A percentile compares a stretch with the other conserved stretches of the same genome.
These are phyloP conservation scores for Pituophis catenifer DNA, from an alignment of 2,113 vertebrate species.

Conservation along the genomic window DNA sequence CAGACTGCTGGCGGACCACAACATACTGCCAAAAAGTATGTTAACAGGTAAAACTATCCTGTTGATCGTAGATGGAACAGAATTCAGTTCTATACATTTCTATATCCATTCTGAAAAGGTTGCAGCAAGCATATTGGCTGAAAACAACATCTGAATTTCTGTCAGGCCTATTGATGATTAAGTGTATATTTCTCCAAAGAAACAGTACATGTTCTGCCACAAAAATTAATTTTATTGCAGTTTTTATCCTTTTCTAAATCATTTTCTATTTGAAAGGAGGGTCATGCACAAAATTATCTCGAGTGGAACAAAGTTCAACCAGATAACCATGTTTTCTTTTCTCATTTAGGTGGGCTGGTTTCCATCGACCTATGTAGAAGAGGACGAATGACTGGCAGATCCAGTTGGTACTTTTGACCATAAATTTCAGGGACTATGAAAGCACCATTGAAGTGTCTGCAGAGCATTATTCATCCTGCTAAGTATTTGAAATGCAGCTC, in stretches of 20 bases:
- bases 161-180: not conserved
- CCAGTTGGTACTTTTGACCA: slow-evolving; percentile 30
- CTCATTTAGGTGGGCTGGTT: slow-evolving; percentile 91
- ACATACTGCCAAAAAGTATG: not conserved
- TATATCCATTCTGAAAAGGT: not conserved
- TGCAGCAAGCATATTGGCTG: not conserved
- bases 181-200: not conserved
- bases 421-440: slow-evolving; percentile 61
- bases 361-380: slow-evolving; percentile 97
- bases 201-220: not conserved
- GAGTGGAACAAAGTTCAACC: not conserved
- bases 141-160: not conserved
- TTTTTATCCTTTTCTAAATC: not conserved
- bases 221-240: not conserved
- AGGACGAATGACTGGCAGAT: slow-evolving; percentile 82
- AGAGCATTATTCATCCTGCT: slow-evolving; percentile 44
- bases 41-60: not conserved
- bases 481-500: slow-evolving; percentile 56
- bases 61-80: not conserved
- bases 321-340: not conserved
- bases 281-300: not conserved
- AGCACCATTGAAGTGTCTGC: slow-evolving; percentile 25
- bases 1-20: too few species aligned
- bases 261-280: slow-evolving; percentile 17
- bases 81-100: not conserved